Percentiles rank a stretch among this genome's conserved stretches.
Evolutionary conservation across 1,140 invertebrate genomes (phyloP).

Genomic region (Oryzaephilus surinamensis): DNA sequence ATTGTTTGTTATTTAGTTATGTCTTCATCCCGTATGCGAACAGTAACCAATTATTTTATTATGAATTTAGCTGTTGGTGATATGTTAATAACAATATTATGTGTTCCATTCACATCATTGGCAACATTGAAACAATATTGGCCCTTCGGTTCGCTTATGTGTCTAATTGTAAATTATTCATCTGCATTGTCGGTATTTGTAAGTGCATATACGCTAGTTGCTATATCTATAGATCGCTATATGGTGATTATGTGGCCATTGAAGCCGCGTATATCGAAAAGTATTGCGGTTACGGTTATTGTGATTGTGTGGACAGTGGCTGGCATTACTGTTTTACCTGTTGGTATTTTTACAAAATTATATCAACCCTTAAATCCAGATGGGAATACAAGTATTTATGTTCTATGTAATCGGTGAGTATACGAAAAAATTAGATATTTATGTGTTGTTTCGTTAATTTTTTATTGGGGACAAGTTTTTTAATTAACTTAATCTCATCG

Average conservation of each 20-base stretch:
- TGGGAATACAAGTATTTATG: too few relatives aligned
- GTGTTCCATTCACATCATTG: conserved; percentile 78
- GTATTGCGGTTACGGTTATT: conserved; percentile 55
- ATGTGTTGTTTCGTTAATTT: too few relatives aligned
- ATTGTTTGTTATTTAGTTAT: conserved; percentile 75
- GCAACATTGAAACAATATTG: conserved; percentile 65
- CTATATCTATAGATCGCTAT: conserved; percentile 77
- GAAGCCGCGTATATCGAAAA: conserved; percentile 63
- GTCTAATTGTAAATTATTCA: conserved; percentile 65
- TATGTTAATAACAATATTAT: conserved; percentile 73
- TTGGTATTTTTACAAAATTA: conserved; percentile 56
- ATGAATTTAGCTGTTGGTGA: conserved; percentile 77
- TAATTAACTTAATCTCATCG: too few relatives aligned
- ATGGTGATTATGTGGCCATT: conserved; percentile 83
- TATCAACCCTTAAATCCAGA: too few relatives aligned
- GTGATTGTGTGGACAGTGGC: conserved; percentile 68
- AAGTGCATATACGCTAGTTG: conserved; percentile 74
- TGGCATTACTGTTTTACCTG: conserved; percentile 68
- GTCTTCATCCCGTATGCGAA: conserved; percentile 67
- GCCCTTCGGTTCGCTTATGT: conserved; percentile 71
- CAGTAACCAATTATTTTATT: conserved; percentile 81
- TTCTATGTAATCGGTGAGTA: too few relatives aligned
- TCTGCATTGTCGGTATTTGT: conserved; percentile 74
- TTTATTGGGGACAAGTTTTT: too few relatives aligned
- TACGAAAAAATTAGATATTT: too few relatives aligned